A percentile compares a stretch with the other conserved stretches of the same genome.
Evolutionary conservation across 2,113 vertebrate species (phyloP).

Genomic region (Cettia cetti): DNA sequence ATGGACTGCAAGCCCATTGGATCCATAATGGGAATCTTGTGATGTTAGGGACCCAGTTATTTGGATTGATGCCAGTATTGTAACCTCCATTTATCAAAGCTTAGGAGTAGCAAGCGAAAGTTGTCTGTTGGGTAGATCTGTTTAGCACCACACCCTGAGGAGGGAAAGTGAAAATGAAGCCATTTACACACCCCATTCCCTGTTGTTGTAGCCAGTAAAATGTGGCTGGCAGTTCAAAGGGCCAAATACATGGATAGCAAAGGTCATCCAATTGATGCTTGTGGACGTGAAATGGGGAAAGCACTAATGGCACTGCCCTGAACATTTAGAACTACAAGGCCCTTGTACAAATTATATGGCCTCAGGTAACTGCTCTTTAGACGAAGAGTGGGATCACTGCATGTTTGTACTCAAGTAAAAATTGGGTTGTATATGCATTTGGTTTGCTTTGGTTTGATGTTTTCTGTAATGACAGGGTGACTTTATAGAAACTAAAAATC

Average conservation of each 20-base stretch:
- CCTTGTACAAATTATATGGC: neutral
- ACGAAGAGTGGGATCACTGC: neutral
- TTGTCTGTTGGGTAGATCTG: neutral
- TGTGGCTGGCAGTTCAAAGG: neutral
- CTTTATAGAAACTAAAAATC: neutral
- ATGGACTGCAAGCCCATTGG: neutral
- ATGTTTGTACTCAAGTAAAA: neutral
- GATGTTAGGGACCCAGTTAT: neutral
- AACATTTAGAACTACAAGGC: neutral
- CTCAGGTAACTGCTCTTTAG: neutral
- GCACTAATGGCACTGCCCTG: neutral
- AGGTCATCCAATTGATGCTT: neutral
- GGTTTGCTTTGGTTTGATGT: neutral
- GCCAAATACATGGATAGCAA: neutral
- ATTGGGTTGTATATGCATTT: neutral
- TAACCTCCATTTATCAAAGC: neutral
- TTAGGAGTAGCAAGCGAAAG: neutral
- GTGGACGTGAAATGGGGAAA: neutral
- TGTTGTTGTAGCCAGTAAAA: neutral
- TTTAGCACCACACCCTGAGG: neutral
- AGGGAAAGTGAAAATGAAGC: neutral
- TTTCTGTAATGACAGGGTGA: neutral
- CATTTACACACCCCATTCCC: neutral
- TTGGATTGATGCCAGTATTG: neutral
- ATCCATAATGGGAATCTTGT: neutral